phyloP scores from a whole-genome alignment of 2,797 vertebrate genomes.

The Enteromius viviparus region DNA sequence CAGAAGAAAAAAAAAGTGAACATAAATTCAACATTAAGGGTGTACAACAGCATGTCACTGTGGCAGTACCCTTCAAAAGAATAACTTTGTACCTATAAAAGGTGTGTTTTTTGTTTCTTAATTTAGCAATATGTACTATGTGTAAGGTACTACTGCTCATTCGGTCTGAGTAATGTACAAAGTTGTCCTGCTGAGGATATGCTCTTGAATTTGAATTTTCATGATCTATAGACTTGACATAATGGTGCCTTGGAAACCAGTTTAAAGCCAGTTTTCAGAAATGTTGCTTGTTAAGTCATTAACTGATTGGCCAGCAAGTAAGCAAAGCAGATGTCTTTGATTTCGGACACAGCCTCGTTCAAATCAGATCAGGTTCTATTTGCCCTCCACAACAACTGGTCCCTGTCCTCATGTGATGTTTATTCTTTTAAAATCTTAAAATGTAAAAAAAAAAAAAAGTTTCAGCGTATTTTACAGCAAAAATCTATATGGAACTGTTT shows the following conservation, averaged over 20 bases:
- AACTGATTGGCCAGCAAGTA: constrained; percentile 64
- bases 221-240: not conserved
- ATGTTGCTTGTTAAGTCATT: not conserved
- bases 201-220: constrained; percentile 6
- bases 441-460: too few species aligned
- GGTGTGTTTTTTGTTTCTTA: not conserved
- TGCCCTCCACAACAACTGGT: not conserved
- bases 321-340: constrained; percentile 70
- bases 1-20: not conserved
- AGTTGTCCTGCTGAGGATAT: not conserved
- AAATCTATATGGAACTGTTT: constrained; percentile 46
- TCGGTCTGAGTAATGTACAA: not conserved
- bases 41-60: not conserved
- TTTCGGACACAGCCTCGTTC: constrained; percentile 35
- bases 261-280: not conserved
- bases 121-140: not conserved
- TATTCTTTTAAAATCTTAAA: not conserved
- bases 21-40: not conserved
- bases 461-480: constrained; percentile 54
- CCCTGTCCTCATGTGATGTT: constrained; percentile 18
- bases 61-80: not conserved
- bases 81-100: not conserved
- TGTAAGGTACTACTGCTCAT: not conserved
- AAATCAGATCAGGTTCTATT: not conserved
- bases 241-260: constrained; percentile 1